Evolutionary conservation across 2,888 invertebrate genomes (phyloP), one percentile per base, ranked within the genome.

Genomic region (Carabus problematicus): DNA sequence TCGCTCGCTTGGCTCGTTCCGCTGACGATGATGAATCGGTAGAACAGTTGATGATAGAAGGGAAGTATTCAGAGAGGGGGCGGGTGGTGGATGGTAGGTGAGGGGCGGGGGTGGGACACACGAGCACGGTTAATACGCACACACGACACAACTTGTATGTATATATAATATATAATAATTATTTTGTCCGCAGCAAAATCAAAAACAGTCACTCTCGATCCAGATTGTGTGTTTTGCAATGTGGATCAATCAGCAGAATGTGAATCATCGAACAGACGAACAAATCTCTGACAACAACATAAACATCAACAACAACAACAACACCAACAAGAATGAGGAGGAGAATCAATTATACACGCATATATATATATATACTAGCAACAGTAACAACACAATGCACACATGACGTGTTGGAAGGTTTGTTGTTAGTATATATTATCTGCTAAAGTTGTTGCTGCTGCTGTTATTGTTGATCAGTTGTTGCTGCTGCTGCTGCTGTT

Each of bases 141-240:
- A n/a, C 41, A 64, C 19, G 40, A 40, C 40, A 56, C 56, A 56
- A 56, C 56, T 56, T 56, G 56, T 56, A 39, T 56, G 14, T 39
- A 63, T 63, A 63, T 60, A 63, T 63, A 64, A 43, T 43, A 55
- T 55, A 64, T 64, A 63, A 63, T 63, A 63, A 63, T 63, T 18
- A 52, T 63, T 64, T 56, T 56, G 64, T 64, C 64, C 64, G 64
- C 64, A 64, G 64, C 64, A 64, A 64, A 54, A 52, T 52, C 42
- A 18, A 64, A 64, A 64, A 64, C 56, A 45, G 45, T 56, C 64
- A 64, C 63, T 54, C 39, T 52, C 42, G 29, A 18, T 12, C n/a
- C 54, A 56, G 55, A n/a, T 14, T 12, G 45, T 45, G n/a, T 45
- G 7, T 45, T 2, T 11, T 45, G 45, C 14, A 45, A 45, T 12